A percentile compares a stretch with the other conserved stretches of the same genome.
These are phyloP conservation scores for Nannospalax galili DNA, from an alignment of 2,113 vertebrate genomes.

Conservation along the genomic window DNA sequence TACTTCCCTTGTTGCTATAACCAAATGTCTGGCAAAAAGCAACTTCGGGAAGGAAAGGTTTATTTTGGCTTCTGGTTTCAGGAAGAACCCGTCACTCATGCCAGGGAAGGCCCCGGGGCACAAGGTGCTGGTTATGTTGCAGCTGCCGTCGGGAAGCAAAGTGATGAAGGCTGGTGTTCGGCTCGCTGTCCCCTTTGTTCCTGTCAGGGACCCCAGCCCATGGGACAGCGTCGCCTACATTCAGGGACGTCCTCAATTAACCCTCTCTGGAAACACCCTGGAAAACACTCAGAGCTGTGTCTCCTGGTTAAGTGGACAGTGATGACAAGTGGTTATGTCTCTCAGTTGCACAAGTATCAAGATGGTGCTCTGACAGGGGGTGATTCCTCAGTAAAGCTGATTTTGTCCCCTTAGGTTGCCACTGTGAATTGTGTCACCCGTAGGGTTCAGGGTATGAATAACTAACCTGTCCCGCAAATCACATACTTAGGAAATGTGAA, in stretches of 20 bases:
- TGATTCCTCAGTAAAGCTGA: background rate
- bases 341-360: background rate
- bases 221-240: background rate
- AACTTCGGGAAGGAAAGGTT: background rate
- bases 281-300: background rate
- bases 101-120: background rate
- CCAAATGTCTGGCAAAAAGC: background rate
- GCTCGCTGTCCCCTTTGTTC: background rate
- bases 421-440: background rate
- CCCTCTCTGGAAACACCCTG: background rate
- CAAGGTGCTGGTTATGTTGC: no score
- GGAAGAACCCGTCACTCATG: background rate
- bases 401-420: background rate
- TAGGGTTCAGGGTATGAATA: background rate
- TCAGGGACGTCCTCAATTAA: background rate
- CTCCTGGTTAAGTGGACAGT: background rate
- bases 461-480: background rate
- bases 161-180: background rate
- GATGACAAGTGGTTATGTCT: background rate
- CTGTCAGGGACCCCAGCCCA: background rate
- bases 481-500: background rate
- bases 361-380: no score
- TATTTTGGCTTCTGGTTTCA: background rate
- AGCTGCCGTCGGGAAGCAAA: no score
- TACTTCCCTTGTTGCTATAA: background rate